A percentile compares a stretch with the other conserved stretches of the same genome.
phyloP scores from a whole-genome alignment of 2,888 invertebrate species.

The Coelopa pilipes region DNA sequence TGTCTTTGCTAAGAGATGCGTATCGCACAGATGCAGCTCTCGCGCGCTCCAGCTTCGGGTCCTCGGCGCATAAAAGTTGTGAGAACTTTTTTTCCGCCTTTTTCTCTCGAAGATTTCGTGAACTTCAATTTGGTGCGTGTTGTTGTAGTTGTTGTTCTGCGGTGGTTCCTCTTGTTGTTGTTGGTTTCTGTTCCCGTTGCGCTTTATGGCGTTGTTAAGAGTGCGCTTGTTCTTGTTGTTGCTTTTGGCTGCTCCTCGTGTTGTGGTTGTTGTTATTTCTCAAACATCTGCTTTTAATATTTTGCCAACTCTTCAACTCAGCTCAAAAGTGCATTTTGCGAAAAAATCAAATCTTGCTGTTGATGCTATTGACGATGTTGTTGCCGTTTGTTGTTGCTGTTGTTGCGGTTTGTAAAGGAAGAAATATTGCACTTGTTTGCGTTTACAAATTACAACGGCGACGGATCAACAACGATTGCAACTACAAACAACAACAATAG shows the following conservation, averaged over 20 bases:
- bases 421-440: constrained; percentile 22
- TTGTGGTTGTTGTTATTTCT: not conserved
- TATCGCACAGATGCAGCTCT: constrained; percentile 18
- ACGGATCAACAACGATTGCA: constrained; percentile 18
- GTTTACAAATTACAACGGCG: constrained; percentile 8
- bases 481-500: not conserved
- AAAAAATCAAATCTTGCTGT: not conserved
- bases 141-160: too few species aligned
- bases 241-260: not conserved
- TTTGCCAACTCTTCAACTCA: constrained; percentile 1
- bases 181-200: too few species aligned
- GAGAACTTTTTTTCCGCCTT: too few species aligned
- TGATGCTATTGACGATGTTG: not conserved
- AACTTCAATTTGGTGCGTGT: too few species aligned
- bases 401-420: not conserved
- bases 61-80: too few species aligned
- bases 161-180: not conserved
- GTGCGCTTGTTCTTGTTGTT: not conserved
- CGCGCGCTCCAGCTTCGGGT: not conserved
- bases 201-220: not conserved
- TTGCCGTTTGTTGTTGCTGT: not conserved
- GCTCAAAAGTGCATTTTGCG: constrained; percentile 6
- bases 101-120: too few species aligned
- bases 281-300: constrained; percentile 11
- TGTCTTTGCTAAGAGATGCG: constrained; percentile 29